Percentiles rank a stretch among this genome's conserved stretches.
Evolutionary conservation across 2,888 invertebrate genomes (phyloP).

Genomic region (Smittia aterrima): DNA sequence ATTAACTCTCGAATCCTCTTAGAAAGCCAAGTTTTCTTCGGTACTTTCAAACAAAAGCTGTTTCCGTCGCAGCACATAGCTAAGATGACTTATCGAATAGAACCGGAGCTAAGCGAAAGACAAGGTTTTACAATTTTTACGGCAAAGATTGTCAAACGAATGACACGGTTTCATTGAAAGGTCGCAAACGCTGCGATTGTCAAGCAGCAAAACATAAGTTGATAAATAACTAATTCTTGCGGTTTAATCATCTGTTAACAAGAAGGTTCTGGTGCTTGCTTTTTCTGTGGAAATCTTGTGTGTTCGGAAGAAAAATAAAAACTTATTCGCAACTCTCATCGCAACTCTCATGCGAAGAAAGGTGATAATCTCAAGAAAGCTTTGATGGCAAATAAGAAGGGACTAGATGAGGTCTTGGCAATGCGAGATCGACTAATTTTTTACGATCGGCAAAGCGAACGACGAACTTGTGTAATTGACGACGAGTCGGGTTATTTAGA

Average conservation of each 20-base stretch:
- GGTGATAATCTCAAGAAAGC: constrained; percentile 65
- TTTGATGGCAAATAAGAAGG: constrained; percentile 62
- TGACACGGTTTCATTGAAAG: constrained; percentile 62
- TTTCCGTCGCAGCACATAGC: constrained; percentile 44
- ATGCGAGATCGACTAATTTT: constrained; percentile 79
- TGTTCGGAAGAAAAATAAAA: constrained; percentile 71
- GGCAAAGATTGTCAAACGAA: constrained; percentile 66
- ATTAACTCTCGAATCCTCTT: too few relatives aligned
- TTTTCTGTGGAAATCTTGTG: constrained; percentile 86
- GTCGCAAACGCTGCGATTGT: constrained; percentile 86
- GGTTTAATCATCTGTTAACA: constrained; percentile 93
- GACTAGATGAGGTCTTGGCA: constrained; percentile 69
- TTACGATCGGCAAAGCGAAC: constrained; percentile 73
- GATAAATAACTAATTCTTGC: constrained; percentile 90
- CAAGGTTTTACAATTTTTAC: constrained; percentile 73
- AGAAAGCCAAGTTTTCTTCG: constrained; percentile 66
- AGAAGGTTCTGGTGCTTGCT: constrained; percentile 95
- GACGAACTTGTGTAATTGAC: constrained; percentile 60
- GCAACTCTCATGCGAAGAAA: constrained; percentile 64
- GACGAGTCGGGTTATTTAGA: constrained; percentile 94
- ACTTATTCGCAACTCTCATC: too few relatives aligned
- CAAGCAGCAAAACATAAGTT: constrained; percentile 87
- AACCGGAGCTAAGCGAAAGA: constrained; percentile 58
- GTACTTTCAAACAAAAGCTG: constrained; percentile 59
- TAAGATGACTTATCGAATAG: constrained; percentile 46